Conservation (phyloP, 2,888 invertebrate genomes). For the Ditula angustiorana region DNA sequence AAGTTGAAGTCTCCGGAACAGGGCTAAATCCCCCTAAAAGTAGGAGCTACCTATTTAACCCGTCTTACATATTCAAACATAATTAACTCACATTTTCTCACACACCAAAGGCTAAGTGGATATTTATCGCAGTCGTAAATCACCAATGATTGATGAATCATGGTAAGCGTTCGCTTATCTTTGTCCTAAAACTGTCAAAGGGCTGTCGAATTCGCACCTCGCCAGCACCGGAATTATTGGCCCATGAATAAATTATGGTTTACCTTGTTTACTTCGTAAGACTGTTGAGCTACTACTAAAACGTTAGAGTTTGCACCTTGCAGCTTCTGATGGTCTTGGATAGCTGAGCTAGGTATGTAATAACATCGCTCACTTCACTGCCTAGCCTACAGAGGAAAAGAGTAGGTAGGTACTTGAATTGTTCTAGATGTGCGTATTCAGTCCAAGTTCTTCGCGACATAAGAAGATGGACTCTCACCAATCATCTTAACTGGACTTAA, state of each 20-base stretch:
- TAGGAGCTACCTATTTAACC: not conserved
- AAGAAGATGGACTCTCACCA: no score
- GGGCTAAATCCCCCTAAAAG: no score
- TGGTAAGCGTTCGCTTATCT: constrained; percentile 4
- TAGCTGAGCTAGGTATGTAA: no score
- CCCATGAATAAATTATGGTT: not conserved
- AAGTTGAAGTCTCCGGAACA: no score
- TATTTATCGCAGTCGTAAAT: constrained; percentile 25
- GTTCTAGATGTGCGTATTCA: no score
- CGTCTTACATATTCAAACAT: not conserved
- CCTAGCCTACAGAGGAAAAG: no score
- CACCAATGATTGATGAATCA: constrained; percentile 28
- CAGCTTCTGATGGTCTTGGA: no score
- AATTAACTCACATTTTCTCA: constrained; percentile 7
- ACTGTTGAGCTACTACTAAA: not conserved
- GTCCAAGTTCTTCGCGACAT: no score
- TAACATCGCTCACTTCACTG: no score
- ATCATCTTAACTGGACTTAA: no score
- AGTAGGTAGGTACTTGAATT: no score
- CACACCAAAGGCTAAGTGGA: constrained; percentile 16
- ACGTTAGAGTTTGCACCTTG: not conserved
- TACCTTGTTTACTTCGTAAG: not conserved
- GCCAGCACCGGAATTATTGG: not conserved
- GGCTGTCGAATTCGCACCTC: constrained; percentile 3
- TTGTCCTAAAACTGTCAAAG: constrained; percentile 15